A percentile compares a stretch with the other conserved stretches of the same genome.
Evolutionary conservation across 2,113 vertebrate genomes (phyloP).

Genomic region (Phrynocephalus versicolor): DNA sequence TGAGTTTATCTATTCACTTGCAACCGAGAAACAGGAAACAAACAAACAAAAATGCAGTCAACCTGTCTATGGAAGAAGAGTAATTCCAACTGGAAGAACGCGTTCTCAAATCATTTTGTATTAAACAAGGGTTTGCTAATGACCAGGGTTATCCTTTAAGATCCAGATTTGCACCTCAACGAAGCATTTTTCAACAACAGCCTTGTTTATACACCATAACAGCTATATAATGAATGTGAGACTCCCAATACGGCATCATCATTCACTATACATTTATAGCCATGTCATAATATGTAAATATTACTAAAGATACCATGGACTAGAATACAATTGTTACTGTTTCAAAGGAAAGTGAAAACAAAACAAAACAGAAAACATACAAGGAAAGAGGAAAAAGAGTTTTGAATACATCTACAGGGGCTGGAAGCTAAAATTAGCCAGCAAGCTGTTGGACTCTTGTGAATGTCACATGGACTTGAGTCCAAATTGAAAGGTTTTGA

Average conservation of each 20-base stretch:
- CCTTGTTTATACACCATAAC: neutral
- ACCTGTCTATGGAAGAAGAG: neutral
- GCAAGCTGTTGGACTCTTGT: too few relatives aligned
- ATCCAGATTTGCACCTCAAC: too few relatives aligned
- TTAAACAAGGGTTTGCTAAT: too few relatives aligned
- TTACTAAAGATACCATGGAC: too few relatives aligned
- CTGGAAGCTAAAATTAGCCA: neutral
- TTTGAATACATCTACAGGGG: neutral
- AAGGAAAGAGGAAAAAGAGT: neutral
- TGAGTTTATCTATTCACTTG: neutral
- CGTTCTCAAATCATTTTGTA: neutral
- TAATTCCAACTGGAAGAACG: neutral
- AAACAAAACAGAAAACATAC: neutral
- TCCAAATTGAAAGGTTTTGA: too few relatives aligned
- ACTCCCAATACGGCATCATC: neutral
- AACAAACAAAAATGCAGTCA: neutral
- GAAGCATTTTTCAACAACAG: neutral
- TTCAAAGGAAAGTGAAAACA: neutral
- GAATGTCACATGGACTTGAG: too few relatives aligned
- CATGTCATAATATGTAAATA: too few relatives aligned
- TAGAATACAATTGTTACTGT: too few relatives aligned
- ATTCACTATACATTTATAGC: neutral
- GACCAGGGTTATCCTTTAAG: neutral
- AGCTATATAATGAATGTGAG: neutral
- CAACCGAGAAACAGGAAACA: neutral